Evolutionary conservation across 2,113 vertebrate species (phyloP), one percentile per base, ranked within the genome.

Genomic region (Trichomycterus rosablanca): DNA sequence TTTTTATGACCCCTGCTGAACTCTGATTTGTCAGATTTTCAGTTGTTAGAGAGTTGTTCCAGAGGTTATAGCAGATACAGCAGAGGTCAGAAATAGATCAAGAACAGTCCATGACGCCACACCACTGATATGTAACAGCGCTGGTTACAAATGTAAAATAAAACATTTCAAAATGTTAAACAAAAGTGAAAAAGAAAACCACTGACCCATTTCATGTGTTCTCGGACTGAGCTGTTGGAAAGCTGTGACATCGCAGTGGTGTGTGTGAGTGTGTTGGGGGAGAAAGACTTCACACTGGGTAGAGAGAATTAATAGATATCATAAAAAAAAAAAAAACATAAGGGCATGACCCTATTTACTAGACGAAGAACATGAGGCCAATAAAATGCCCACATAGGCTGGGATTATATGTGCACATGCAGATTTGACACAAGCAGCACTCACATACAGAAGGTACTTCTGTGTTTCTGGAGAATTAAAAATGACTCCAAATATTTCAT

Each of bases 201-300:
- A 86, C 84, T 87, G 79, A 89, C 87, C 87, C 87, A 89, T 81
- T 89, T 89, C 86, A 87, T 87, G 83, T 88, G 86, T 72, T 86
- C 86, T 78, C 85, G 84, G 68, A 86, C 81, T 77, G 80, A 76
- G 81, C 63, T 86, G 87, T 82, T 85, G 74, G 85, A 79, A 82
- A 84, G 83, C 80, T 88, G 84, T 76, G 85, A 86, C 87, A 89
- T 87, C 80, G 80, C 62, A 78, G 72, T 73, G 75, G 73, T 82
- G 82, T 86, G 80, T 76, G 79, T 87, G 81, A 75, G 78, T 81
- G 76, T 70, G 77, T 76, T 56, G 67, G 83, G 70, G 72, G 66
- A 54, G 59, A 71, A 67, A 71, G 68, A n/a, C 80, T 75, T 86
- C 86, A 76, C 75, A 84, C 81, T 68, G 77, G 82, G 79, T 81